Evolutionary conservation across 2,113 vertebrate species (phyloP).

Genomic region (Redunca redunca): DNA sequence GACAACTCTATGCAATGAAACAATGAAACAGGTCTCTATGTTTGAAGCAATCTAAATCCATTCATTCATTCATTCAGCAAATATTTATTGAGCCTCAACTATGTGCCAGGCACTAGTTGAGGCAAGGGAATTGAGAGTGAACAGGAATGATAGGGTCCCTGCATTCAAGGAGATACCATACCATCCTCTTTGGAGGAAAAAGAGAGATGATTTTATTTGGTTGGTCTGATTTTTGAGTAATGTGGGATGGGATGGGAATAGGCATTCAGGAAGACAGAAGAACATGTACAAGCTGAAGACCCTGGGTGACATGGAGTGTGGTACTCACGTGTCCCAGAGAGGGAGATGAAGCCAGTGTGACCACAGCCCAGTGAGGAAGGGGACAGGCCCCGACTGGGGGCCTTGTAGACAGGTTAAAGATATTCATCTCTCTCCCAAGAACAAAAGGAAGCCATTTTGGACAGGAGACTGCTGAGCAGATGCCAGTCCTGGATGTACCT

Average conservation of each 20-base stretch:
- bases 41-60: not conserved
- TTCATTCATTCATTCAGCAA: constrained; percentile 2
- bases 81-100: not conserved
- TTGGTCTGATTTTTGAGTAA: not conserved
- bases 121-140: not conserved
- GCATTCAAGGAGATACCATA: not conserved
- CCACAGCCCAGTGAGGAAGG: not conserved
- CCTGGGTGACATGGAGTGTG: not conserved
- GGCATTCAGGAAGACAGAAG: not conserved
- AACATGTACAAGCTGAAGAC: not conserved
- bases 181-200: not conserved
- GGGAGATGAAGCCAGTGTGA: not conserved
- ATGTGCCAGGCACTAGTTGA: not conserved
- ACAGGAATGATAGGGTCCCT: not conserved
- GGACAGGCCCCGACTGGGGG: not conserved
- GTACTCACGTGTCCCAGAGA: not conserved
- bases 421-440: not conserved
- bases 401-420: not conserved
- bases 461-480: not conserved
- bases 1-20: not conserved
- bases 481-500: not conserved
- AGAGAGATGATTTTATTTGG: not conserved
- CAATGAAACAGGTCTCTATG: not conserved
- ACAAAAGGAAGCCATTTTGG: constrained; percentile 15
- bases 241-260: not conserved